phyloP scores from a whole-genome alignment of 2,888 invertebrate genomes.

The Geophilus truncorum region DNA sequence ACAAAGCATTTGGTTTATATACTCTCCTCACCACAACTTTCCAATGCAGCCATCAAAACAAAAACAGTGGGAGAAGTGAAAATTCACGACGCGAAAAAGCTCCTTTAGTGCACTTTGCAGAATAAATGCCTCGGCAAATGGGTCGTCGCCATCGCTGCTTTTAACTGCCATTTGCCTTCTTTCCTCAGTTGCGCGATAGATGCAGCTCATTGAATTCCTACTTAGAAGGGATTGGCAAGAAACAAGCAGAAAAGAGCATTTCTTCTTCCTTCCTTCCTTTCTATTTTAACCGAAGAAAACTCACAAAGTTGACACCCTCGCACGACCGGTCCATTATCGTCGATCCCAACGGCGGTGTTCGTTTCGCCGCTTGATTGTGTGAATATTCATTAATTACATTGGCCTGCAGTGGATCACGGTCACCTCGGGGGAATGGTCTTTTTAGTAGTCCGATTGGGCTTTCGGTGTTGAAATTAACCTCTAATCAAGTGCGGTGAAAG shows the following conservation, averaged over 20 bases:
- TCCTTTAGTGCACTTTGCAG: neutral
- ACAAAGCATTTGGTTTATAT: no score
- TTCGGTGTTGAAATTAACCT: neutral
- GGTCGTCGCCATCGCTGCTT: neutral
- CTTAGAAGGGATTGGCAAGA: neutral
- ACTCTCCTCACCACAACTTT: no score
- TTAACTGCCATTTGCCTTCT: neutral
- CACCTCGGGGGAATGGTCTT: neutral
- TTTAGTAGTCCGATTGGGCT: neutral
- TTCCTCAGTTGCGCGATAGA: neutral
- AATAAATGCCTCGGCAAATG: neutral
- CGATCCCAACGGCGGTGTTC: neutral
- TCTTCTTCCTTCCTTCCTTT: neutral
- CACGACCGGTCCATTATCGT: neutral
- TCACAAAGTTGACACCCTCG: neutral
- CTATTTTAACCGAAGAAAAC: neutral
- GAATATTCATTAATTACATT: neutral
- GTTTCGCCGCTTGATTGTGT: neutral
- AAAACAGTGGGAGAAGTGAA: neutral
- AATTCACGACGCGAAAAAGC: neutral
- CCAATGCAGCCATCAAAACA: neutral
- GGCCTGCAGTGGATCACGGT: neutral
- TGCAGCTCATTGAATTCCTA: neutral
- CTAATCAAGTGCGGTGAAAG: neutral
- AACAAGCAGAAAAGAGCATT: neutral